These are phyloP conservation scores for Tauraco erythrolophus DNA, from an alignment of 2,113 vertebrate genomes.

Conservation along the genomic window DNA sequence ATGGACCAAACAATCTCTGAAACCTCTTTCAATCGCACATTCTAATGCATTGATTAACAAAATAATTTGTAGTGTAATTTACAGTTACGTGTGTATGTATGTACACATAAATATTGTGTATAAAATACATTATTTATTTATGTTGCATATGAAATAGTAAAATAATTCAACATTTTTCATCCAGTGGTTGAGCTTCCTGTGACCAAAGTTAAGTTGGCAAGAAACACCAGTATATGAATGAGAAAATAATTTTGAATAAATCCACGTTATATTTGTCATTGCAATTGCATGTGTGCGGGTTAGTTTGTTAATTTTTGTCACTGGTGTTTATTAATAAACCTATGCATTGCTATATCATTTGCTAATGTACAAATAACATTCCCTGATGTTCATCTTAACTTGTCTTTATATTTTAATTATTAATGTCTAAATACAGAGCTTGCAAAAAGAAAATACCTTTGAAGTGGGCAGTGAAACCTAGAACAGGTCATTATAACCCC, in stretches of 20 bases:
- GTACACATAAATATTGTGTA: neutral
- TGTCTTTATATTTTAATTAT: neutral
- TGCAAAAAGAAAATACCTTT: constrained; percentile 12
- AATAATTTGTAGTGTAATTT: neutral
- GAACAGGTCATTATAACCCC: constrained; percentile 64
- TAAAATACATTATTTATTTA: neutral
- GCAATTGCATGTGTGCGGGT: neutral
- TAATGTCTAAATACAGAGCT: neutral
- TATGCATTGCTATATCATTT: neutral
- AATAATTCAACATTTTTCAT: neutral
- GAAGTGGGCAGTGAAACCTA: constrained; percentile 40
- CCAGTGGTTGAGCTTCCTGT: neutral
- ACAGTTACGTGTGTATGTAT: neutral
- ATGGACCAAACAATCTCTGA: neutral
- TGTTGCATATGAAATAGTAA: neutral
- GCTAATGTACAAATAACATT: neutral
- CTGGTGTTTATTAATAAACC: neutral
- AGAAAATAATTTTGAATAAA: neutral
- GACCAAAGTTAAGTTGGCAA: neutral
- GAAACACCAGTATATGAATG: neutral
- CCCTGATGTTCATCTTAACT: neutral
- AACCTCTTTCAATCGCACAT: neutral
- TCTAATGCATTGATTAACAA: neutral
- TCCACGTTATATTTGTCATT: neutral
- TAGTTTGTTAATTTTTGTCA: neutral